Base-by-base conservation (phyloP, 1,140 invertebrate genomes). In the Saccostrea glomerata region DNA sequence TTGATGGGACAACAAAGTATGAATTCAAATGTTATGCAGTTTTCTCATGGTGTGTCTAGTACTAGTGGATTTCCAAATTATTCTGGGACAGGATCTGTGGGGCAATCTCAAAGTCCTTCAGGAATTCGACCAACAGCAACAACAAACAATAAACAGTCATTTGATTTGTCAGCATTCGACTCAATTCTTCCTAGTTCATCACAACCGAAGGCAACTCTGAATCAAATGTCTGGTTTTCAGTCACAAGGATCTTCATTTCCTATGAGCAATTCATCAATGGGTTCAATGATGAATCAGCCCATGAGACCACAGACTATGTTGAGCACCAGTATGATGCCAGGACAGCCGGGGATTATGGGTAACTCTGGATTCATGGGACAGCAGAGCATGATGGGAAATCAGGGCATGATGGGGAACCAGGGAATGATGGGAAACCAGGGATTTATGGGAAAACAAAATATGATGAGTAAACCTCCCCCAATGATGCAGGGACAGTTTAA, bases 91-190 rank as follows among this genome's bases (percentile, higher is more conserved):
- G 55, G 85, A 70, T 40, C 55, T 70, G 36, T 58, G 23, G 30
- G 86, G 82, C 85, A 56, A 40, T 55, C 55, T 25, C 60, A 58
- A 20, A 56, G 47, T 86, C 23, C 56, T 55, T 73, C 60, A 6
- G 56, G 66, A 85, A 56, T 82, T 73, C 86, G 86, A 73, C 73
- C 82, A 7, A 36, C 88, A 60, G 23, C 86, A 63, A 85, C 86
- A 86, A 86, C 84, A 82, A 60, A 77, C 20, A 36, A 25, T 25
- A 87, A 89, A 84, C 85, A 87, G 47, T 85, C 82, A 77, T 84
- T 92, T 23, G 92, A 94, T 88, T 86, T 94, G 47, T 93, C 93
- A 89, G 91, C 92, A 77, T 93, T 94, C 91, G 93, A 93, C 87
- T 93, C 86, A 87, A 90, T 93, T 83, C 87, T 94, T 73, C 92